Conservation (phyloP, 1,140 invertebrate species). For the Zophobas morio region DNA sequence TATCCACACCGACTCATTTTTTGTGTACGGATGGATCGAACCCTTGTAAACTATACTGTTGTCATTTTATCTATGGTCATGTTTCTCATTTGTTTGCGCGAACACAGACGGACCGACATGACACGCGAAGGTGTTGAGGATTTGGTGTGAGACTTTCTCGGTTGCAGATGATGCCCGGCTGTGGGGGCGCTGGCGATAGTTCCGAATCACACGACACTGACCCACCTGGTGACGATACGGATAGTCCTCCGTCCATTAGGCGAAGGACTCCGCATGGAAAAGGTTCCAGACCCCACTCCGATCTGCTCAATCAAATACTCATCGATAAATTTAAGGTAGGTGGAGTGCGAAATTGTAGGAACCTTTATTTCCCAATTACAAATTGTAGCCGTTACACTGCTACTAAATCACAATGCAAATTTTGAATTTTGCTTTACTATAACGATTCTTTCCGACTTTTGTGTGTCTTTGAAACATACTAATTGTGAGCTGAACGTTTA, state of each 20-base stretch:
- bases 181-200: conserved; percentile 72
- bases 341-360: conserved; percentile 6
- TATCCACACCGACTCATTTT: neutral
- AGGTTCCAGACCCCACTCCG: conserved; percentile 72
- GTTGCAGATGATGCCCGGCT: conserved; percentile 72
- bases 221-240: conserved; percentile 71
- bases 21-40: neutral
- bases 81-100: neutral
- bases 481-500: too few species aligned
- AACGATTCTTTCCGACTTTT: too few species aligned
- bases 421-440: too few species aligned
- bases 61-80: too few species aligned
- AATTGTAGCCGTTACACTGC: too few species aligned
- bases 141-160: neutral
- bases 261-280: conserved; percentile 58
- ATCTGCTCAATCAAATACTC: conserved; percentile 75
- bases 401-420: too few species aligned
- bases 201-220: conserved; percentile 77
- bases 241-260: conserved; percentile 69
- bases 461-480: too few species aligned
- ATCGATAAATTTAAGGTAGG: conserved; percentile 76
- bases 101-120: neutral
- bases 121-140: neutral
- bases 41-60: too few species aligned
- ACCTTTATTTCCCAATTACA: too few species aligned